A percentile compares a stretch with the other conserved stretches of the same genome.
These are phyloP conservation scores for Embidobia sp. DNA, from an alignment of 2,888 invertebrate species.

Conservation along the genomic window DNA sequence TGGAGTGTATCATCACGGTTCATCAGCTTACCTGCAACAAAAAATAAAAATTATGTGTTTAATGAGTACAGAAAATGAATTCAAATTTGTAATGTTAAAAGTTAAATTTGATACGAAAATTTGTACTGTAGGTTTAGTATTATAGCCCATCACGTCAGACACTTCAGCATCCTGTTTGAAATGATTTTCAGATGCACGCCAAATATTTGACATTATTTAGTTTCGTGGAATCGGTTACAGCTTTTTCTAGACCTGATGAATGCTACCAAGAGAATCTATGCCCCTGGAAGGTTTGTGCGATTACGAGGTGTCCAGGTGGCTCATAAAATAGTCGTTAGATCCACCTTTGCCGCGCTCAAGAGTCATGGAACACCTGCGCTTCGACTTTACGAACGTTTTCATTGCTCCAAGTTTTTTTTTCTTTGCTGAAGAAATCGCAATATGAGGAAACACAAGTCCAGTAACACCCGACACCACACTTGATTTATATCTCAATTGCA, in stretches of 20 bases:
- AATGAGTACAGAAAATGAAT: background rate
- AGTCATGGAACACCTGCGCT: slow-evolving; percentile 70
- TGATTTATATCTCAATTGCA: slow-evolving; percentile 50
- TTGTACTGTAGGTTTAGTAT: slow-evolving; percentile 18
- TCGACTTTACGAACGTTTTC: slow-evolving; percentile 63
- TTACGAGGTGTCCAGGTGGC: slow-evolving; percentile 71
- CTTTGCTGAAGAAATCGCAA: slow-evolving; percentile 37
- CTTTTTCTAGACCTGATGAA: slow-evolving; percentile 48
- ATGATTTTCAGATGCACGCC: slow-evolving; percentile 23
- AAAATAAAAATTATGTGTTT: slow-evolving; percentile 31
- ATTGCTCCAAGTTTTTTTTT: slow-evolving; percentile 50
- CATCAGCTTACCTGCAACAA: slow-evolving; percentile 56
- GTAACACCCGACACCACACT: slow-evolving; percentile 18
- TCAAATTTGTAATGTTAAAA: too few relatives aligned
- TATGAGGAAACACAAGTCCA: slow-evolving; percentile 35
- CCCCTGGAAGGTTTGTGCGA: slow-evolving; percentile 49
- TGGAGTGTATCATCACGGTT: slow-evolving; percentile 16
- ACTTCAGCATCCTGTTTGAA: slow-evolving; percentile 16
- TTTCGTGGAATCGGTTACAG: slow-evolving; percentile 57
- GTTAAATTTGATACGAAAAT: slow-evolving; percentile 44
- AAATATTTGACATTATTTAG: slow-evolving; percentile 53
- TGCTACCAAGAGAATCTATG: slow-evolving; percentile 55
- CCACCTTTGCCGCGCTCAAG: slow-evolving; percentile 63
- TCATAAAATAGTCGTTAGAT: slow-evolving; percentile 72
- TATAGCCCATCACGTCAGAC: slow-evolving; percentile 13